Evolutionary conservation across 2,888 invertebrate genomes (phyloP), one percentile per base, ranked within the genome.

Genomic region (Cotesia congregata): DNA sequence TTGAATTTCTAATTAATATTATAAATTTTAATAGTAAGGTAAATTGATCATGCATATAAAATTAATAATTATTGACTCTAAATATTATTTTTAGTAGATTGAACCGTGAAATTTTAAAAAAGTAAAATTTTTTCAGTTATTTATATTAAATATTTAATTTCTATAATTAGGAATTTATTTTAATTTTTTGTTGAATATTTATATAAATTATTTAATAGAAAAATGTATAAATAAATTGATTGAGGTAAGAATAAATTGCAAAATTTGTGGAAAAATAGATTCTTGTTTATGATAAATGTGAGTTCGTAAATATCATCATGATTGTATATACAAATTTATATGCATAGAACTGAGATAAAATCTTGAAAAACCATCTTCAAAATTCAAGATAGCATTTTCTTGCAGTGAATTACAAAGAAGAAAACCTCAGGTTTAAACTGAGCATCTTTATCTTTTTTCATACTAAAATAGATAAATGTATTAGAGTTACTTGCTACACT

Each of bases 291-390:
- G 30, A 30, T 50, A 12, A 9, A 50, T 12, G 12, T 50, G 50
- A 50, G 12, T 50, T 50, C 4, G 7, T 12, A 50, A 50, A 50
- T 7, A 12, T 50, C 7, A 50, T 50, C 7, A 12, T 50, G 50
- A 50, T 50, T 50, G 12, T 50, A 50, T 50, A 12, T 50, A 2
- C 4, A 50, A 50, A 50, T 50, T 50, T 50, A 12, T 50, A 50
- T 50, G 12, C 50, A 50, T 50, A 12, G 12, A 50, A 50, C 12
- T 50, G 7, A 12, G 50, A 50, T 50, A 50, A 50, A 12, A 50
- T 50, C 50, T 50, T 50, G 9, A 50, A 30, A 30, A 74, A 74
- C 39, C 41, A 67, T 65, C 30, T 38, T 40, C 20, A 30, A 1
- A 15, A 64, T 67, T 15, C 41, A 41, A 41, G 1, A 15, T 67